Conservation (phyloP, 92 coral and sea anemone genomes). For the Umimayanthus chanpuru region DNA sequence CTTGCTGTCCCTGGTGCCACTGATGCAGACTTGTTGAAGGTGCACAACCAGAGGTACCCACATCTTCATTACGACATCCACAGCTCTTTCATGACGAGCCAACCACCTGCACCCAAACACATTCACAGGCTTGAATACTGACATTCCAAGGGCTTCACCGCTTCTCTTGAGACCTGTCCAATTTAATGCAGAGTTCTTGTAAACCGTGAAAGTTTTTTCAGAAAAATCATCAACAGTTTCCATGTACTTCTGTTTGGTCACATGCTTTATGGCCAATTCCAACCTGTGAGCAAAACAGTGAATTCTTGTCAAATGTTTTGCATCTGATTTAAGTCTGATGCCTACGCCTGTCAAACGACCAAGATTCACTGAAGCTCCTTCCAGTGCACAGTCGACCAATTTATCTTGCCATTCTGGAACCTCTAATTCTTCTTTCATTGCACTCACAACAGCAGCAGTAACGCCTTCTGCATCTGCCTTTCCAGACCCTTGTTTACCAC, state of each 20-base stretch:
- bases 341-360: background rate
- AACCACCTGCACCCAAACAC: slow-evolving; percentile 17
- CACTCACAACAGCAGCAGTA: slow-evolving; percentile 17
- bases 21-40: slow-evolving; percentile 33
- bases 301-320: slow-evolving; percentile 25
- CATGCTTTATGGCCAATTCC: slow-evolving; percentile 31
- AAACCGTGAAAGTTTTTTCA: slow-evolving; percentile 5
- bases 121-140: slow-evolving; percentile 19
- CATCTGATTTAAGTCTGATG: slow-evolving; percentile 18
- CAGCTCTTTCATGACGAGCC: slow-evolving; percentile 32
- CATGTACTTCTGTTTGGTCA: slow-evolving; percentile 19
- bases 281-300: slow-evolving; percentile 44
- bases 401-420: slow-evolving; percentile 1
- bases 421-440: slow-evolving; percentile 19
- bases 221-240: slow-evolving; percentile 34
- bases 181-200: slow-evolving; percentile 31
- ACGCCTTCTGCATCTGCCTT: slow-evolving; percentile 12
- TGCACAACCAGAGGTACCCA: slow-evolving; percentile 30
- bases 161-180: slow-evolving; percentile 28
- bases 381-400: slow-evolving; percentile 16
- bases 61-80: slow-evolving; percentile 37
- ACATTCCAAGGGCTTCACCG: slow-evolving; percentile 6
- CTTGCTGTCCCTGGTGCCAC: slow-evolving; percentile 25
- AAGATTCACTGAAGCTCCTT: slow-evolving; percentile 17
- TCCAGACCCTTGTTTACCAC: slow-evolving; percentile 17